Evolutionary conservation across 92 coral and sea anemone species (phyloP), one percentile per base, ranked within the genome.

Genomic region (Micromussa lordhowensis): DNA sequence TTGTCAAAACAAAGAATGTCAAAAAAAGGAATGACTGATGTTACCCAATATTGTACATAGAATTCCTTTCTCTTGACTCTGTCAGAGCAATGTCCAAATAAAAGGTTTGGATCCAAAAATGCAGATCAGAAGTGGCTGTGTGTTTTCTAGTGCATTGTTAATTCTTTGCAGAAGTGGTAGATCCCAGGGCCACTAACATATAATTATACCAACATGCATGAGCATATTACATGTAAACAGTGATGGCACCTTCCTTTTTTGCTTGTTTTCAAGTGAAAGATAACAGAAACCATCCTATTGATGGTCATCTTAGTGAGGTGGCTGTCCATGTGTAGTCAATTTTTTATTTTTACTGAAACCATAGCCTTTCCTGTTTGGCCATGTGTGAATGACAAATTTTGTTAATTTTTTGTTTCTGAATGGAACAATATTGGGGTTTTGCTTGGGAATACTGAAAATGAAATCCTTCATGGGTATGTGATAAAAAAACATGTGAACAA

Each of bases 81-180:
- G 88, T 73, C 78, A 73, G 78, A 73, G 88, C 88, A 68, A 84
- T 57, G 81, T 75, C 81, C 57, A 84, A 84, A 74, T 84, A 84
- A 84, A 84, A 55, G n/a, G 36, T 75, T 75, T 84, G 81, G 81
- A 66, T 68, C n/a, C n/a, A 31, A 15, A 69, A 48, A 21, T 0
- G 10, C 59, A 3, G n/a, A 38, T 83, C 22, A 48, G 35, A 48
- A 66, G 13, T 32, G 34, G 21, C 0, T 73, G 5, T 36, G 53
- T 73, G 24, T 4, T 31, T 32, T 7, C 24, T 22, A 36, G 28
- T 73, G n/a, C 51, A 24, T 24, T 63, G n/a, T 22, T 63, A 13
- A 5, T 24, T 24, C 69, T 5, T 7, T 55, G 61, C 61, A 55
- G 19, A 54, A 26, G 31, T 21, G 32, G 49, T 72, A 29, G 21